phyloP scores from a whole-genome alignment of 2,888 invertebrate species.

The Cerastoderma edule region DNA sequence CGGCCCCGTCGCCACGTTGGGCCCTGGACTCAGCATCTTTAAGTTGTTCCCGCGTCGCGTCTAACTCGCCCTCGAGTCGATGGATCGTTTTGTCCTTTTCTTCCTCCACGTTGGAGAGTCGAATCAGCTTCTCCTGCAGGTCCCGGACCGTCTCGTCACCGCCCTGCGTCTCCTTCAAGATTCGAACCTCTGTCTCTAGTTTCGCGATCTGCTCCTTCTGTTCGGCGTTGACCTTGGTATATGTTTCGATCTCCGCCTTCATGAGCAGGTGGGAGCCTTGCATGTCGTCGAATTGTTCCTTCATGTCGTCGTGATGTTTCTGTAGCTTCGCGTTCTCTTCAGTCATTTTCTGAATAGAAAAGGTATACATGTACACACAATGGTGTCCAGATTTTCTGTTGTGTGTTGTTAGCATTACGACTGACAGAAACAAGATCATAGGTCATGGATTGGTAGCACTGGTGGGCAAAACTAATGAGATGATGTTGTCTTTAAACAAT shows the following conservation, averaged over 20 bases:
- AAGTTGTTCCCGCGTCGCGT: constrained; percentile 59
- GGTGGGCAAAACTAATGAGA: no score
- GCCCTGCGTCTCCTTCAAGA: constrained; percentile 58
- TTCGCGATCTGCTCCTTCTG: constrained; percentile 49
- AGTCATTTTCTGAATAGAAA: constrained; percentile 62
- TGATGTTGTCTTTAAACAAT: no score
- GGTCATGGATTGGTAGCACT: no score
- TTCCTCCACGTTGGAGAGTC: constrained; percentile 66
- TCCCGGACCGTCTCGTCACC: constrained; percentile 63
- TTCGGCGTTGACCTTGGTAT: constrained; percentile 60
- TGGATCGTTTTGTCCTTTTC: constrained; percentile 67
- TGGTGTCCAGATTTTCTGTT: no score
- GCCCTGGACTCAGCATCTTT: constrained; percentile 54
- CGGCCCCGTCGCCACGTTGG: constrained; percentile 22
- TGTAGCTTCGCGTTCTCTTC: constrained; percentile 54
- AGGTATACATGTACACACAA: no score
- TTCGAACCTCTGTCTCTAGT: constrained; percentile 59
- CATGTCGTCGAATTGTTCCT: constrained; percentile 53
- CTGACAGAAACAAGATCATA: no score
- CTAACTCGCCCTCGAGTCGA: constrained; percentile 64
- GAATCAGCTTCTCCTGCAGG: constrained; percentile 65
- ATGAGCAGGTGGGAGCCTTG: constrained; percentile 46
- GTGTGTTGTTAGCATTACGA: no score
- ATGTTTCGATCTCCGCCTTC: constrained; percentile 54
- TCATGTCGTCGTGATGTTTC: constrained; percentile 60